Percentiles rank a stretch among this genome's conserved stretches.
These are phyloP conservation scores for Colletes latitarsis DNA, from an alignment of 1,140 invertebrate genomes.

Conservation along the genomic window DNA sequence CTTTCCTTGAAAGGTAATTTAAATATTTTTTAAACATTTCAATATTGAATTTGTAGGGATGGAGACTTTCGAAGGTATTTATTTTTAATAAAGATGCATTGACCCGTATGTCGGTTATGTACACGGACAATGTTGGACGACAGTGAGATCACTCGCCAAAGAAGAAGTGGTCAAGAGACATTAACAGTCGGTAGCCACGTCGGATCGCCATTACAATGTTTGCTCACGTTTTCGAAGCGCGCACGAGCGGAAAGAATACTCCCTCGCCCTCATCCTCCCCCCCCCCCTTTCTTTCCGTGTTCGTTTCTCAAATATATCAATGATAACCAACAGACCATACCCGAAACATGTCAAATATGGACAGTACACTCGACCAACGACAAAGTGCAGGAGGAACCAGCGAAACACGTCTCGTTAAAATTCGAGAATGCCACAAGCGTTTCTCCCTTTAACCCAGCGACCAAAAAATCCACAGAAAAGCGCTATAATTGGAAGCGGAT, in stretches of 20 bases:
- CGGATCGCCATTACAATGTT: slow-evolving; percentile 65
- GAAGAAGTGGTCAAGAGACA: slow-evolving; percentile 45
- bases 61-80: not conserved
- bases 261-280: slow-evolving; percentile 23
- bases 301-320: slow-evolving; percentile 69
- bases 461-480: not conserved
- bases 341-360: slow-evolving; percentile 70
- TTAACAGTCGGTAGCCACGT: slow-evolving; percentile 56
- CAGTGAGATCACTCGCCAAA: slow-evolving; percentile 38
- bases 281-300: not conserved
- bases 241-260: slow-evolving; percentile 36
- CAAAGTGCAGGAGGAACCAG: slow-evolving; percentile 4
- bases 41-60: no score
- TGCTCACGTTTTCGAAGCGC: slow-evolving; percentile 56
- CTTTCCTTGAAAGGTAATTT: not conserved
- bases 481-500: not conserved
- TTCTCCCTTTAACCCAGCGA: no score
- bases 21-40: no score
- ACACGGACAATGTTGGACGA: slow-evolving; percentile 26
- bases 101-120: not conserved
- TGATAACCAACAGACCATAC: slow-evolving; percentile 55
- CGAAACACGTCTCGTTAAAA: not conserved
- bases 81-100: not conserved
- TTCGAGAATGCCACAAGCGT: not conserved
- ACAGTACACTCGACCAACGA: slow-evolving; percentile 67